Evolutionary conservation across 2,113 vertebrate species (phyloP).

Genomic region (Rhinogobius similis): DNA sequence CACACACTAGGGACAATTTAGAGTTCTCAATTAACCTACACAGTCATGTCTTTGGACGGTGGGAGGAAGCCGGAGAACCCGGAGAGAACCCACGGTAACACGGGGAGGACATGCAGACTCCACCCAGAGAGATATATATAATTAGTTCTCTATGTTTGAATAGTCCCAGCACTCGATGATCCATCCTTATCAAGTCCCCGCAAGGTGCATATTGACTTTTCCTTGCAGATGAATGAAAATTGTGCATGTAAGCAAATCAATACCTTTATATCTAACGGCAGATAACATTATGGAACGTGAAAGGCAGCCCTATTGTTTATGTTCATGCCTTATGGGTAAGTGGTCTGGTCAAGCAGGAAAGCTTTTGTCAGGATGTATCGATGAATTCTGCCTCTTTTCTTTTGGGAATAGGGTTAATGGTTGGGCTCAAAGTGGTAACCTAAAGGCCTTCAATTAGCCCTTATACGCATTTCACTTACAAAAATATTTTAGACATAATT

Average conservation of each 20-base stretch:
- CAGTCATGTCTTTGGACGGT: too few species aligned
- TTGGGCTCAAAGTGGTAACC: conserved; percentile 32
- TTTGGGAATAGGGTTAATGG: conserved; percentile 22
- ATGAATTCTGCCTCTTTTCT: conserved; percentile 3
- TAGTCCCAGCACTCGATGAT: conserved; percentile 21
- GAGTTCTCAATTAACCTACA: too few species aligned
- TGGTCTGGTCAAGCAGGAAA: conserved; percentile 4
- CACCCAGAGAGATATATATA: too few species aligned
- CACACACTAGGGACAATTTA: too few species aligned
- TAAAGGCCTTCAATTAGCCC: conserved; percentile 57
- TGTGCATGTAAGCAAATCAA: conserved; percentile 58
- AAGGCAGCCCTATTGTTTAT: conserved; percentile 38
- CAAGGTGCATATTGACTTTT: conserved; percentile 59
- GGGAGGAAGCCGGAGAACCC: too few species aligned
- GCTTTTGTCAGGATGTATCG: background rate
- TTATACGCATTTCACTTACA: conserved; percentile 49
- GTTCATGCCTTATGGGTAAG: conserved; percentile 15
- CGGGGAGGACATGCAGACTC: too few species aligned
- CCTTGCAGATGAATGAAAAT: conserved; percentile 41
- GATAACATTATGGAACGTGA: conserved; percentile 36
- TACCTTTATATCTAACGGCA: conserved; percentile 51
- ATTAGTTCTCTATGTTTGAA: conserved; percentile 12
- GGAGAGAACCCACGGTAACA: too few species aligned
- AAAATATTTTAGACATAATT: conserved; percentile 70
- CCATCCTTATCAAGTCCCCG: conserved; percentile 54